These are phyloP conservation scores for Esox masquinongy DNA, from an alignment of 2,797 vertebrate genomes.

Conservation along the genomic window DNA sequence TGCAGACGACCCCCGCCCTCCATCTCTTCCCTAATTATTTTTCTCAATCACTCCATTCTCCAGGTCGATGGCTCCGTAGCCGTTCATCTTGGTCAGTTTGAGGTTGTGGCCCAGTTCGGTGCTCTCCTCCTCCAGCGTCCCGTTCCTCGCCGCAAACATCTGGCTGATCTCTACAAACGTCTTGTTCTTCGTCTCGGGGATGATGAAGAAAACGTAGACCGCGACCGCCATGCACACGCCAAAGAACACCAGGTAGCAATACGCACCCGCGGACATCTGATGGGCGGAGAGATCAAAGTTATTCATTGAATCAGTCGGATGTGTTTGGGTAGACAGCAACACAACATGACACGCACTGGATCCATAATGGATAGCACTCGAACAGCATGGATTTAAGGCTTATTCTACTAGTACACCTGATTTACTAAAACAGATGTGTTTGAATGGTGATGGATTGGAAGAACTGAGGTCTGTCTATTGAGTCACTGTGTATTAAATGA, in stretches of 20 bases:
- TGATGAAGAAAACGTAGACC: slow-evolving; percentile 75
- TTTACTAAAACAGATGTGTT: not conserved
- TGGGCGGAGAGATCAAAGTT: not conserved
- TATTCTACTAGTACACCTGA: not conserved
- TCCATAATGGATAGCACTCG: not conserved
- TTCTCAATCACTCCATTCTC: slow-evolving; percentile 8
- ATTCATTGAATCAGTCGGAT: not conserved
- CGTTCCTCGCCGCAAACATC: slow-evolving; percentile 72
- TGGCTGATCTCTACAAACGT: slow-evolving; percentile 90
- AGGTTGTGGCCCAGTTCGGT: slow-evolving; percentile 49
- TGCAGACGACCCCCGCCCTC: not conserved
- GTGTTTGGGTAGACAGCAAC: not conserved
- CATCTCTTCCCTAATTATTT: not conserved
- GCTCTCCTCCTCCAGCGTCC: slow-evolving; percentile 48
- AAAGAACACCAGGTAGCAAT: slow-evolving; percentile 88
- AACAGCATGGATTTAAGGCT: too few species aligned
- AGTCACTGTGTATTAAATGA: too few species aligned
- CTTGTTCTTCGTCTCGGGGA: slow-evolving; percentile 91
- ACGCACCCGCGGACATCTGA: slow-evolving; percentile 81
- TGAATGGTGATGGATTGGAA: not conserved
- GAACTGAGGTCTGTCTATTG: not conserved
- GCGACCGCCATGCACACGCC: slow-evolving; percentile 79
- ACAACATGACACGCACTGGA: not conserved
- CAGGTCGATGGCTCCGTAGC: slow-evolving; percentile 69
- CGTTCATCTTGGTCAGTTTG: slow-evolving; percentile 69